Base-by-base conservation (phyloP, 2,797 vertebrate species). In the Hapalemur alaotrensis region DNA sequence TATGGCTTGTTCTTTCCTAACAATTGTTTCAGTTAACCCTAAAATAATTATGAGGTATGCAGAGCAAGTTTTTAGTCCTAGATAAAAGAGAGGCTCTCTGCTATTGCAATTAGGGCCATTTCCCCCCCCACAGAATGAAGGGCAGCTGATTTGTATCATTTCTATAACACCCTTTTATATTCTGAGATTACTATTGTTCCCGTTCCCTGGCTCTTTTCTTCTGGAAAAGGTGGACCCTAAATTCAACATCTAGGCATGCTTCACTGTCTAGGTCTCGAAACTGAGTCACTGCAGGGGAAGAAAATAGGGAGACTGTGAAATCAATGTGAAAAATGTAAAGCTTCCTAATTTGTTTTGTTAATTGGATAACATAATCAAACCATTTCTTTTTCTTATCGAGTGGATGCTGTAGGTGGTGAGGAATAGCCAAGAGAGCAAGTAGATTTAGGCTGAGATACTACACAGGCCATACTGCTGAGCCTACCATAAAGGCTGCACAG, bases 371-470 rank as follows among this genome's bases (percentile, higher is more conserved):
- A 20, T 50, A 87, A 79, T 81, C 50, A 92, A 96, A 86, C 46
- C 30, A 48, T 61, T 95, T 86, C n/a, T 86, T 93, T 93, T 90
- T 76, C 89, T 88, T 72, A 50, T 13, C 67, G 52, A 92, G 25
- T 48, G 83, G 28, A 95, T 17, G 43, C 17, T 3, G 6, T 52
- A 93, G 6, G 57, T 70, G 46, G 46, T 25, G 46, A 67, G 23
- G n/a, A 84, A 78, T 1, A 88, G 38, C 38, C 63, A 50, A 70
- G 48, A 92, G 32, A 84, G 28, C 52, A 78, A 84, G 32, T 46
- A 78, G 46, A 65, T 35, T 20, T 1, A 76, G 38, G 17, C 63
- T 50, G 48, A 65, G 35, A 59, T 2, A 76, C 30, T 63, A 17
- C n/a, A 67, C 5, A 38, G 52, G 75, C 54, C 75, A 48, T 32